Evolutionary conservation across 2,113 vertebrate species (phyloP).

Genomic region (Psammodynastes pulverulentus): DNA sequence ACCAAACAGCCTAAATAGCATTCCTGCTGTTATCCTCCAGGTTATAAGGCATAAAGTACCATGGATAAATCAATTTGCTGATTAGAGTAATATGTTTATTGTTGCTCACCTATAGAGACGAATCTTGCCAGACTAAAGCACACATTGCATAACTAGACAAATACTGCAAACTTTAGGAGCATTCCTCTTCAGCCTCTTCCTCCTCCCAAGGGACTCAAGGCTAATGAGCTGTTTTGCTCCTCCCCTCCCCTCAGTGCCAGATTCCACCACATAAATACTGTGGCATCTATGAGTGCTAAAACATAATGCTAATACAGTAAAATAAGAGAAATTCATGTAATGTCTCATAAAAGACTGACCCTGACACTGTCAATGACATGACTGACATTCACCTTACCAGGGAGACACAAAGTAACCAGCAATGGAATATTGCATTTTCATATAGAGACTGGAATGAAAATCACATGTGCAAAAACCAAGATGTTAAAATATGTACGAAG

Average conservation of each 20-base stretch:
- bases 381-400: not conserved
- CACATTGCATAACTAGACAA: not conserved
- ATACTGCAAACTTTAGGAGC: not conserved
- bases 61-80: not conserved
- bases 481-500: not conserved
- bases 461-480: not conserved
- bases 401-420: not conserved
- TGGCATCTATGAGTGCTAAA: not conserved
- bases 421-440: not conserved
- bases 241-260: not conserved
- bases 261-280: not conserved
- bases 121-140: not conserved
- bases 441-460: not conserved
- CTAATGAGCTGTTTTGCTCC: not conserved
- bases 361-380: not conserved
- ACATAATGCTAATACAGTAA: not conserved
- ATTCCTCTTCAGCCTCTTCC: not conserved
- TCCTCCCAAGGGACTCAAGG: not conserved
- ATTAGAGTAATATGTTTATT: not conserved
- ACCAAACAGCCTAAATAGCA: not conserved
- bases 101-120: not conserved
- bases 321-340: not conserved
- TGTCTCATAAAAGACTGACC: not conserved
- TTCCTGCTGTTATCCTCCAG: not conserved
- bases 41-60: not conserved